phyloP scores from a whole-genome alignment of 2,113 vertebrate genomes.

The Nibea coibor region DNA sequence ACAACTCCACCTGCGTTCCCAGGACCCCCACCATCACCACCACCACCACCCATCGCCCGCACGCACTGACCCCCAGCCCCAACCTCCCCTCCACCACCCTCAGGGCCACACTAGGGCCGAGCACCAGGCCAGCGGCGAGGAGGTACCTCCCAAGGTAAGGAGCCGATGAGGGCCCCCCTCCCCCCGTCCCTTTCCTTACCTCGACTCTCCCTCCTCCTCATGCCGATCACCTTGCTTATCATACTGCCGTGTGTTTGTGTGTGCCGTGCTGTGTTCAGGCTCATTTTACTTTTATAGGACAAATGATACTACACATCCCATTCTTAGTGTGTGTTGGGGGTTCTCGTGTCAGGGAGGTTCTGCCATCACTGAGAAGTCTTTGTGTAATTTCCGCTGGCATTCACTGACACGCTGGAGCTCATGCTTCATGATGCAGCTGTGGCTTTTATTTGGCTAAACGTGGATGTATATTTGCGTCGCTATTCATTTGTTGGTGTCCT shows the following conservation, averaged over 20 bases:
- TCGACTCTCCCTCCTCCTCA: constrained; percentile 25
- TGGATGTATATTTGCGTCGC: not conserved
- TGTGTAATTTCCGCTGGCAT: not conserved
- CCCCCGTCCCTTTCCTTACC: constrained; percentile 15
- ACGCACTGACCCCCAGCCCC: constrained; percentile 93
- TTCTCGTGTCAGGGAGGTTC: not conserved
- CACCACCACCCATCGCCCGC: constrained; percentile 84
- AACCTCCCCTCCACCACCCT: constrained; percentile 87
- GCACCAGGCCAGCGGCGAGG: constrained; percentile 89
- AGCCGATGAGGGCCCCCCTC: constrained; percentile 27
- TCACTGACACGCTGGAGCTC: not conserved
- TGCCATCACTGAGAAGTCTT: not conserved
- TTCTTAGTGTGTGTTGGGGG: not conserved
- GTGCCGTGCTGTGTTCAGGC: constrained; percentile 15
- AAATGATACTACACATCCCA: not conserved
- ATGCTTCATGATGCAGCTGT: not conserved
- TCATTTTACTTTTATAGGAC: not conserved
- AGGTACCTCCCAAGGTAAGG: constrained; percentile 97
- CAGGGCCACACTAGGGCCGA: constrained; percentile 83
- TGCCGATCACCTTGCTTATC: constrained; percentile 13
- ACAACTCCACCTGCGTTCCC: constrained; percentile 96
- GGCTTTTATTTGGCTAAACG: not conserved
- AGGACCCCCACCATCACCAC: constrained; percentile 88
- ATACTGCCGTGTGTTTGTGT: constrained; percentile 7
- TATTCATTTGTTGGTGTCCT: not conserved